phyloP scores from a whole-genome alignment of 2,113 vertebrate genomes.

The Aphyosemion australe region DNA sequence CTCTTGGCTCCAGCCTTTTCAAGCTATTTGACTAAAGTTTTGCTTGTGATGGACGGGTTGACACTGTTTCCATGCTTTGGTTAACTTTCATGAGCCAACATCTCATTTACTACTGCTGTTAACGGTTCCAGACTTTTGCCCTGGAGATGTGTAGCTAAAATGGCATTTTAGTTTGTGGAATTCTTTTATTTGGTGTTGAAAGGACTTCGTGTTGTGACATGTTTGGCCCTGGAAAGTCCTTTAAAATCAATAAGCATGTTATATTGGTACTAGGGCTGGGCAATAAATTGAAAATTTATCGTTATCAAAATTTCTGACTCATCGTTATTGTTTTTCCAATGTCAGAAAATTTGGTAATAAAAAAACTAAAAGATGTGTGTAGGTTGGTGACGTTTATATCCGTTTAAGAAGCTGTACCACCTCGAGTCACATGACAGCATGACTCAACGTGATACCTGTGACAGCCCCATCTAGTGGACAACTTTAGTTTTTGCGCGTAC shows the following conservation, averaged over 20 bases:
- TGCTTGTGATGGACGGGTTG: constrained; percentile 21
- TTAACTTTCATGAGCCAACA: constrained; percentile 33
- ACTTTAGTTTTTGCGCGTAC: too few species aligned
- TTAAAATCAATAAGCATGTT: background rate
- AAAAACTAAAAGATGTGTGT: too few species aligned
- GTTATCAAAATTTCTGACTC: too few species aligned
- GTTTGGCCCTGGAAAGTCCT: constrained; percentile 2
- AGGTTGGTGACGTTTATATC: too few species aligned
- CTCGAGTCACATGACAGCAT: too few species aligned
- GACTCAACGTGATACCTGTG: too few species aligned
- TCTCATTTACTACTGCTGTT: constrained; percentile 15
- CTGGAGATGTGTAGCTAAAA: constrained; percentile 18
- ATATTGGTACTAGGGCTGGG: background rate
- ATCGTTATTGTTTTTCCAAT: too few species aligned
- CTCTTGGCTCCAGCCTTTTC: constrained; percentile 32
- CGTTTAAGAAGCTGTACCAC: too few species aligned
- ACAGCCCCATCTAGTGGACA: too few species aligned
- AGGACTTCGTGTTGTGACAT: background rate
- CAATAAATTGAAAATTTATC: too few species aligned
- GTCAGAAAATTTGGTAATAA: too few species aligned
- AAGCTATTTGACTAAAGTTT: constrained; percentile 20
- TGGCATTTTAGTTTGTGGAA: constrained; percentile 12
- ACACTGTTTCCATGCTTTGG: constrained; percentile 39
- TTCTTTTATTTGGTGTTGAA: constrained; percentile 10
- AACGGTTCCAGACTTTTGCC: constrained; percentile 19